Evolutionary conservation across 2,888 invertebrate genomes (phyloP), one percentile per base, ranked within the genome.

Genomic region (Nemotelus pantherinus): DNA sequence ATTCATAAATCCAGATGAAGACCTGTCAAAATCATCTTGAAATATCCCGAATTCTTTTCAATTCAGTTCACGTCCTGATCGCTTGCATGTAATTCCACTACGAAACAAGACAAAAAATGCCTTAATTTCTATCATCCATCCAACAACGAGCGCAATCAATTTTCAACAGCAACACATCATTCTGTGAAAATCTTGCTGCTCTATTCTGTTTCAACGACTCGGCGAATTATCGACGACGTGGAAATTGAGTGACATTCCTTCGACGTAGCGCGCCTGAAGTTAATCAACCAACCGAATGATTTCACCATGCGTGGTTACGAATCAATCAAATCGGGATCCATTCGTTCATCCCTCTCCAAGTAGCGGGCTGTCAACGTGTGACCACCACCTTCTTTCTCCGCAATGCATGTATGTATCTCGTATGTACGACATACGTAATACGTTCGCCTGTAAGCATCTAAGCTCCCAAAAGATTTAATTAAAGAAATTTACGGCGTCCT

Each of bases 401-500:
- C 25, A 45, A 43, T 65, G 10, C 2, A 9, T 41, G 50, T n/a
- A 47, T n/a, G 39, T 43, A 6, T 55, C 47, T 53, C 43, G 25
- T 7, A 45, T n/a, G 55, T 70, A 55, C 47, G 9, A 48, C 71
- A 6, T 74, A 50, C 44, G 63, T 25, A 25, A 25, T 25, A 25
- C 25, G 25, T 25, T 25, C 25, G 1, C 0, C 25, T 48, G 47
- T 9, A 10, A 63, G 39, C 48, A 47, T 47, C 39, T 48, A 74
- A 63, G 48, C 41, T 60, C 77, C 65, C 48, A 60, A 58, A 79
- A 76, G 71, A 76, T 79, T 77, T 76, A 79, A 77, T 77, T 77
- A 79, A 79, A 65, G 58, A 77, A 76, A 79, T 79, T 77, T 79
- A 79, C 71, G 76, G 57, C 72, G 25, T 77, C 65, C 77, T 75